Evolutionary conservation across 2,797 vertebrate genomes (phyloP).

Genomic region (Ptychobarbus kaznakovi): DNA sequence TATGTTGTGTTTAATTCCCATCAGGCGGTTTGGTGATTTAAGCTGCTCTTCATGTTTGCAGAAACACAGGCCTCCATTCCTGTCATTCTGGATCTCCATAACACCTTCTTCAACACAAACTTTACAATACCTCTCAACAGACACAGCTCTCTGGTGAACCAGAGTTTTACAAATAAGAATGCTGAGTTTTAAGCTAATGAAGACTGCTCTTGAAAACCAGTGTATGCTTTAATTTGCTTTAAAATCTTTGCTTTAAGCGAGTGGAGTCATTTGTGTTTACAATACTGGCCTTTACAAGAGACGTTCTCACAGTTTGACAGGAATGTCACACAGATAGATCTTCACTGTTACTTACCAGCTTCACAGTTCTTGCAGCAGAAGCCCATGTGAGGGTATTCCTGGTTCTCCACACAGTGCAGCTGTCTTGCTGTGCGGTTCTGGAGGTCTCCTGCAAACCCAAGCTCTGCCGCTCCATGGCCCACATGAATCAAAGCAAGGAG

Average conservation of each 20-base stretch:
- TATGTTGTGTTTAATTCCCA: constrained; percentile 1
- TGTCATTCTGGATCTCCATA: not conserved
- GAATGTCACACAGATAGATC: not conserved
- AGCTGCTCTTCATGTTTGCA: not conserved
- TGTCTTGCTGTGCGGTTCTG: constrained; percentile 60
- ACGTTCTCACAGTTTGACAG: not conserved
- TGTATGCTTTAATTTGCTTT: not conserved
- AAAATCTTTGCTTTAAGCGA: not conserved
- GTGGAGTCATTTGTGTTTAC: constrained; percentile 4
- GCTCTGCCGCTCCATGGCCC: constrained; percentile 31
- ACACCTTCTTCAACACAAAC: not conserved
- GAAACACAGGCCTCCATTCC: constrained; percentile 4
- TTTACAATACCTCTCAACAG: not conserved
- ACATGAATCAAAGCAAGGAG: constrained; percentile 13
- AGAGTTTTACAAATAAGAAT: not conserved
- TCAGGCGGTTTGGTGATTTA: not conserved
- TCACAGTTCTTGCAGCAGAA: constrained; percentile 81
- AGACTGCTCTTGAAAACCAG: not conserved
- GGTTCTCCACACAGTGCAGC: constrained; percentile 73
- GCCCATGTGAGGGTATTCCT: constrained; percentile 74
- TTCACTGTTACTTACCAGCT: constrained; percentile 73
- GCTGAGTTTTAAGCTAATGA: not conserved
- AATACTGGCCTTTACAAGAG: constrained; percentile 14
- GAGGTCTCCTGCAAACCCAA: not conserved
- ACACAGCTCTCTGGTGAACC: not conserved